Conservation (phyloP, 2,888 invertebrate genomes). For the Lasioglossum lativentre region DNA sequence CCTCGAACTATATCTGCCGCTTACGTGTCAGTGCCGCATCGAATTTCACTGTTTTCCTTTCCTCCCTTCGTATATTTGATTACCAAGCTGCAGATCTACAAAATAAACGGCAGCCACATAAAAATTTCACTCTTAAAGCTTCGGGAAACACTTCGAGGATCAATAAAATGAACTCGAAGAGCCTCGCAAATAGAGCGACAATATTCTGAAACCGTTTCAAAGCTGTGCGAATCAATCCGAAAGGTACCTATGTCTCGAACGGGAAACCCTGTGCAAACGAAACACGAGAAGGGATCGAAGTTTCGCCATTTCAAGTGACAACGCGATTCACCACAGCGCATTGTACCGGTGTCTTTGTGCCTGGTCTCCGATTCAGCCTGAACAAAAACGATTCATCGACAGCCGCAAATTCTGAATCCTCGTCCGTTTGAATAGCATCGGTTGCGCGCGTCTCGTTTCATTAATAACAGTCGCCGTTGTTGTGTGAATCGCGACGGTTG, state of each 20-base stretch:
- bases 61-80: neutral
- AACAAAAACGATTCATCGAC: slow-evolving; percentile 5
- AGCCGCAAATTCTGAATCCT: neutral
- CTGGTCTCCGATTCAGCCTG: neutral
- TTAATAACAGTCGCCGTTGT: slow-evolving; percentile 73
- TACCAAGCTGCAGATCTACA: neutral
- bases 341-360: neutral
- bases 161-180: neutral
- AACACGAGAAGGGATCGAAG: neutral
- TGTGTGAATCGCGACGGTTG: slow-evolving; percentile 71
- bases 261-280: neutral
- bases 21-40: neutral
- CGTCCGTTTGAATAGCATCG: slow-evolving; percentile 19
- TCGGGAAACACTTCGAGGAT: neutral
- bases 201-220: neutral
- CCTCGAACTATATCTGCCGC: neutral
- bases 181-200: neutral
- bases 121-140: neutral
- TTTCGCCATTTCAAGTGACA: neutral
- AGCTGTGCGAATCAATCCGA: neutral
- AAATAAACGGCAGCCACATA: neutral
- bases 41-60: neutral
- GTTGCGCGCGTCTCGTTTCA: slow-evolving; percentile 70
- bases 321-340: neutral
- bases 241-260: neutral